Evolutionary conservation across 1,140 invertebrate genomes (phyloP), one percentile per base, ranked within the genome.

Genomic region (Drosophila parabipectinata): DNA sequence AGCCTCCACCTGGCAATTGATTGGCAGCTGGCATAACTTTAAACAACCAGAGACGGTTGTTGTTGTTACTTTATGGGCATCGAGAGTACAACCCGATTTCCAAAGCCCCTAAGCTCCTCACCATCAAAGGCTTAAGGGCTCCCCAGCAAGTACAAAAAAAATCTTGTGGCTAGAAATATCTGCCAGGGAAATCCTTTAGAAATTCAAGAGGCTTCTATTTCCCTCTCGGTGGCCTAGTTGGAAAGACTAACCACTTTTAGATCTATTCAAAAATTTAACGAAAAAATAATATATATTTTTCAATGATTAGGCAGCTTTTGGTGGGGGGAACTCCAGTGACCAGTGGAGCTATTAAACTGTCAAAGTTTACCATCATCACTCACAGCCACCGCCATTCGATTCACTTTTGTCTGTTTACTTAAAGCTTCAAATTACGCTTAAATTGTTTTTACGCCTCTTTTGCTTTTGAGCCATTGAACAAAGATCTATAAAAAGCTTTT

Each of bases 361-460:
- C 81, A 74, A 82, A 81, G 68, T 81, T 55, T 45, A 51, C 73
- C 77, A 84, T 72, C 73, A 77, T 82, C 82, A 78, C 64, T 87
- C 81, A 85, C 68, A 58, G 60, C 4, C 26, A 69, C 12, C 37
- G 6, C 3, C 6, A 14, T n/a, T 15, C 61, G 18, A 32, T 53
- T 48, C 57, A 48, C 54, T 61, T 56, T 47, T 75, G 72, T 51
- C 74, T 76, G 82, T 88, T 82, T 88, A 72, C 79, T 87, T 56
- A 66, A 88, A 76, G 79, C 83, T 75, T 88, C 79, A 83, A 88
- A 87, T 87, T 87, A 82, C 82, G 83, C 78, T 82, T 76, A 87
- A 87, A 88, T 87, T 87, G 82, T 87, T 87, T 87, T 87, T 79
- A 79, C 71, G 78, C 71, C 63, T 72, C 64, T 77, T 63, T 80